Evolutionary conservation across 2,888 invertebrate genomes (phyloP), one percentile per base, ranked within the genome.

Genomic region (Criorhina ranunculi): DNA sequence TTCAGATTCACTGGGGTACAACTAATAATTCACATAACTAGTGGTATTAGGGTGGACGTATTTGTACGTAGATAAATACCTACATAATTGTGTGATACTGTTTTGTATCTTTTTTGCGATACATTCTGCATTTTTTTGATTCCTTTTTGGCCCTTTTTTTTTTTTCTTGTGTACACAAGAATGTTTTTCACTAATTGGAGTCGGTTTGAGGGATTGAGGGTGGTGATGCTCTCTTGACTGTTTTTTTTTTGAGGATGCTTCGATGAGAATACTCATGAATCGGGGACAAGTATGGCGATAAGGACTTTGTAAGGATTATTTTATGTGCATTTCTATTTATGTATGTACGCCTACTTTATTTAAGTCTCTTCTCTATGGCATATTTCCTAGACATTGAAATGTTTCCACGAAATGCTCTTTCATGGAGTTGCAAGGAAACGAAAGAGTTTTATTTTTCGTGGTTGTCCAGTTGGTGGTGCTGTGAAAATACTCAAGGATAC

Each of bases 121-220:
- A 19, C 19, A 31, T 17, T 42, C 17, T 53, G 17, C 37, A 67
- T 57, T 24, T 40, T 40, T 40, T 59, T 33, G 40, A n/a, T 15
- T 31, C 15, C 11, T 15, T 49, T 55, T 67, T 55, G 37, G 9
- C 7, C n/a, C 33, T 11, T 6, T n/a, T 53, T 69, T 46, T n/a
- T 60, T n/a, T 55, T 24, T 46, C 15, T 15, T 46, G n/a, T 55
- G 55, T 66, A 60, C 51, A 44, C 42, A 59, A 59, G 35, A 49
- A 59, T 64, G 53, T 55, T 62, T 79, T 83, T 73, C 62, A 51
- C 72, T 79, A 79, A 79, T 79, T 79, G 72, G 81, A 59, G 64
- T 51, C 46, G 73, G 60, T 29, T 31, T n/a, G n/a, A n/a, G n/a
- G 62, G 67, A n/a, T 67, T 37, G 42, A 19, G 37, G 37, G 35